Base-by-base conservation (phyloP, 2,113 vertebrate genomes). In the Neotoma lepida region DNA sequence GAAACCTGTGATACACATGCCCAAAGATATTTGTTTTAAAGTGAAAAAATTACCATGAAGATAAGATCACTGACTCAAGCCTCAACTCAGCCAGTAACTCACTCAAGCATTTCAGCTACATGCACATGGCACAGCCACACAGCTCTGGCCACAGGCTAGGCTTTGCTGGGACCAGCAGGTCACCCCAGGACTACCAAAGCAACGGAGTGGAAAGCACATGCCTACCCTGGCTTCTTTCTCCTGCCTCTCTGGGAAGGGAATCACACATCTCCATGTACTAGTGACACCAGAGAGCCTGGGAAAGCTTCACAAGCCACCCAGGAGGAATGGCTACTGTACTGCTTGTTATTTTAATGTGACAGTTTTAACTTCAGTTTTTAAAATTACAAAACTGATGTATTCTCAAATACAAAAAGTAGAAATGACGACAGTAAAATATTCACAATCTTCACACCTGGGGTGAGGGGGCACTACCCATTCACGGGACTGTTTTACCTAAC, bases 361-460 rank as follows among this genome's bases (percentile, higher is more conserved):
- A 49, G 58, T 8, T 86, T 51, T 68, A 28, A 81, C 24, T 61
- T 18, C 46, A 39, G 71, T 22, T 94, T 94, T 56, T 46, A 68
- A 80, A 64, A 33, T 66, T 35, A 90, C 4, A 74, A 30, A 84
- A 28, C 56, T 22, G 73, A 39, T 77, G 30, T 71, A 77, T 86
- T 74, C 81, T 85, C 41, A 85, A 91, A 30, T 64, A 81, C 26
- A 93, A 81, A 86, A 49, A 58, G 41, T 39, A n/a, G 33, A 91
- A 88, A 58, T 56, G 46, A 44, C 51, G 17, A 26, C n/a, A 49
- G 51, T 39, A 82, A 94, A 94, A 87, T 7, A 95, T 30, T 77
- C 18, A 88, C 35, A 51, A 58, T 46, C 70, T 61, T 66, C 71
- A 68, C 58, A 68, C 5, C 61, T n/a, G 49, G 12, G 17, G 64